Base-by-base conservation (phyloP, 2,797 vertebrate genomes). In the Schizopygopsis malacanthus region DNA sequence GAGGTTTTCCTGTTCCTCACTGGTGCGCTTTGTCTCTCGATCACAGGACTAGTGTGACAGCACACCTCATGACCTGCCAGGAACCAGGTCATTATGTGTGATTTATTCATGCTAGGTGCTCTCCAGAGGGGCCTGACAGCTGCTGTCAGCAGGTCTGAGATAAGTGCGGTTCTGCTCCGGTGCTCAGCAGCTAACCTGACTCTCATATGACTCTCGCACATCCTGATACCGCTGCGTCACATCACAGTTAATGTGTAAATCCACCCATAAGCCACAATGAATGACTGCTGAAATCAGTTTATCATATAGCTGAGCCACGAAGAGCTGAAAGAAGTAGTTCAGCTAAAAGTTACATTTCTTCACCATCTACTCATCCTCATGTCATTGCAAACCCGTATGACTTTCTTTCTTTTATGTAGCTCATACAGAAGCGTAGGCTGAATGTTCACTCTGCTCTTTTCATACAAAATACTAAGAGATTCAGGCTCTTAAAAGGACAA, bases 141-240 rank as follows among this genome's bases (percentile, higher is more conserved):
- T 80, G 82, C 70, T 71, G 71, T 59, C 79, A 50, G 67, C 71
- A 61, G 82, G n/a, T 70, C 76, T 76, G 69, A 79, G 79, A 69
- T 76, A 69, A 83, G 87, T 13, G 61, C 1, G n/a, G 82, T 89
- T 87, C 73, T 61, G 75, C 79, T 86, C 59, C 41, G 25, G 47
- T n/a, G 85, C 13, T 33, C 59, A 4, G 52, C 33, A 73, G 69
- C 41, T 86, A 50, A 71, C 45, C 73, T 71, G 47, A 61, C 18
- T 25, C 81, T 88, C 87, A 84, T 79, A 86, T 88, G 87, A 88
- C 84, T 75, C 28, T 33, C 28, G 28, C 28, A 88, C 69, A 75
- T 86, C 75, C 75, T 83, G 81, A 82, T 56, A 69, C 16, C 2
- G 22, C 82, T 52, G 82, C 25, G 56, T 83, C 81, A 75, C 50